Evolutionary conservation across 2,797 vertebrate genomes (phyloP).

Genomic region (Discoglossus pictus): DNA sequence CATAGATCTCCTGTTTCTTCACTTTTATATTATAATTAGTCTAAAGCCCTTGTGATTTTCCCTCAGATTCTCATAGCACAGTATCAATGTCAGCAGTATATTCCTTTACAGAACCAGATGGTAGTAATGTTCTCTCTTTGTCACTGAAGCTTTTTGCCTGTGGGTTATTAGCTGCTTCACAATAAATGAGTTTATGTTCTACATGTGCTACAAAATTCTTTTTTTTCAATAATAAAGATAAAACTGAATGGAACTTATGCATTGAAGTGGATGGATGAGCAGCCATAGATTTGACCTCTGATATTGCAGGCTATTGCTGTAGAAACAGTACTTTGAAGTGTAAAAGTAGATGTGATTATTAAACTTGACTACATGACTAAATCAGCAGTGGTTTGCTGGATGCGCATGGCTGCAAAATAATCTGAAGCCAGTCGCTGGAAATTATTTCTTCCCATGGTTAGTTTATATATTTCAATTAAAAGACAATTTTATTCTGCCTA

Average conservation of each 20-base stretch:
- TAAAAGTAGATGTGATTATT: conserved; percentile 37
- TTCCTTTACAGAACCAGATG: conserved; percentile 40
- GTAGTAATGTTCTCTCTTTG: conserved; percentile 40
- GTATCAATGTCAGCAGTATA: conserved; percentile 36
- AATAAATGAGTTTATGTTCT: conserved; percentile 31
- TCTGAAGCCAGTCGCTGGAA: background rate
- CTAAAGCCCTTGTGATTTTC: conserved; percentile 44
- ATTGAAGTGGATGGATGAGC: conserved; percentile 30
- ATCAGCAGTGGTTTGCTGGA: conserved; percentile 49
- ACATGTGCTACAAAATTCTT: conserved; percentile 24
- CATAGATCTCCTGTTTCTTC: conserved; percentile 13
- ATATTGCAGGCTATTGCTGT: conserved; percentile 51
- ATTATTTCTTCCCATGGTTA: background rate
- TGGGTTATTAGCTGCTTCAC: background rate
- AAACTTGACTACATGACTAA: conserved; percentile 17
- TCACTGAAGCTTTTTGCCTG: conserved; percentile 48
- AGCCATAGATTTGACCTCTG: conserved; percentile 55
- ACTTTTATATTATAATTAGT: conserved; percentile 49
- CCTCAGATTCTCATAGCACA: conserved; percentile 36
- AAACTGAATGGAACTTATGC: conserved; percentile 41
- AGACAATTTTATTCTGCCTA: background rate
- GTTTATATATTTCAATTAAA: too few relatives aligned
- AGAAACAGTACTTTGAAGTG: conserved; percentile 55
- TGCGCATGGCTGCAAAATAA: conserved; percentile 49
- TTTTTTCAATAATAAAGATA: conserved; percentile 13